Evolutionary conservation across 2,113 vertebrate species (phyloP).

Genomic region (Mugil cephalus): DNA sequence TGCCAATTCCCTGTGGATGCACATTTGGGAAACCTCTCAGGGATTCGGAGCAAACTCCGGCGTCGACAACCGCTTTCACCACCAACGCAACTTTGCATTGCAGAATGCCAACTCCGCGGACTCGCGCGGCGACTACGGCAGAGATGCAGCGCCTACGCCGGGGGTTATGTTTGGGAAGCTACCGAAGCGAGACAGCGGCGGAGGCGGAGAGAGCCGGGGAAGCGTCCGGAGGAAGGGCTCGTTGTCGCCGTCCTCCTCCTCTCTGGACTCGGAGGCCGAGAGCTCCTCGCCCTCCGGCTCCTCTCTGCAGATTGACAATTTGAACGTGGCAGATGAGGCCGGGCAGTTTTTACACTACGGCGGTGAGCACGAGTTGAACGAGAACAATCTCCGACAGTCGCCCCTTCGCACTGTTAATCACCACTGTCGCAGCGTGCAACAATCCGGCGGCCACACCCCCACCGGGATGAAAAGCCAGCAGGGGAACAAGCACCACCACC

Average conservation of each 20-base stretch:
- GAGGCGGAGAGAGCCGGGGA: conserved; percentile 53
- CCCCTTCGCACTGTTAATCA: conserved; percentile 59
- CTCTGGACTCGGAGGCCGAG: conserved; percentile 80
- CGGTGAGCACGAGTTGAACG: conserved; percentile 69
- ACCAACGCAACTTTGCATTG: conserved; percentile 79
- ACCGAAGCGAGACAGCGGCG: conserved; percentile 61
- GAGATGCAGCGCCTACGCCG: conserved; percentile 50
- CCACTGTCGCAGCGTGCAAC: conserved; percentile 78
- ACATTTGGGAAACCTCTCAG: conserved; percentile 95
- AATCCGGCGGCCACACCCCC: conserved; percentile 81
- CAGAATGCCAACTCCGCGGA: conserved; percentile 78
- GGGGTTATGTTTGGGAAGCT: conserved; percentile 70
- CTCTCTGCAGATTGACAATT: conserved; percentile 71
- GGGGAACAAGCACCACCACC: conserved; percentile 74
- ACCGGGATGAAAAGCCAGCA: conserved; percentile 71
- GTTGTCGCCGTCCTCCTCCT: conserved; percentile 79
- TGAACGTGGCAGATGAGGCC: conserved; percentile 73
- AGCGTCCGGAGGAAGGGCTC: conserved; percentile 77
- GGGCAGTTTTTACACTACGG: conserved; percentile 65
- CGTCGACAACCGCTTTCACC: conserved; percentile 79
- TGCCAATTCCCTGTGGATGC: conserved; percentile 96
- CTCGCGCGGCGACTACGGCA: conserved; percentile 83
- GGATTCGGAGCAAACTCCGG: conserved; percentile 81
- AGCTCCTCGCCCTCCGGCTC: conserved; percentile 74
- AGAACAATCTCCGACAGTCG: conserved; percentile 63